Base-by-base conservation (phyloP, 2,888 invertebrate genomes). In the Allacma fusca region DNA sequence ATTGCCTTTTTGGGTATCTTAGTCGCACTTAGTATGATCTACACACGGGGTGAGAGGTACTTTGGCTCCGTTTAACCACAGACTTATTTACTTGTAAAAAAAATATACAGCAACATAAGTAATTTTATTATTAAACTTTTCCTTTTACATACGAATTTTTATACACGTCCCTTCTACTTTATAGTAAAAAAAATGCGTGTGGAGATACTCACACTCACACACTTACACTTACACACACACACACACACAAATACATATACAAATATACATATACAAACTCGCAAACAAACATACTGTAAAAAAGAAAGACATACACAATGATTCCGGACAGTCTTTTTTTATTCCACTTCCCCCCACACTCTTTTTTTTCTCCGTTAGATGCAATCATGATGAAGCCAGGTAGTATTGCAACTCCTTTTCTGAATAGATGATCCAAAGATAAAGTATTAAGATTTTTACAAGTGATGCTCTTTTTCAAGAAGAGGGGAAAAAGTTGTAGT, bases 1-100 rank as follows among this genome's bases (percentile, higher is more conserved):
- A 75, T 81, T 62, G 80, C 82, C 72, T 84, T 84, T 72, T 79
- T 84, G 28, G 84, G 84, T 59, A 82, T 83, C 74, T 81, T 84
- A 74, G 82, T 84, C 75, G 82, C 82, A 57, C 81, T 84, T 50
- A 81, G 81, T 67, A 82, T 84, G 80, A 81, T 84, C 76, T 84
- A 84, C 76, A 84, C 84, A 40, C 81, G 77, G 75, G 84, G 84
- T 76, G 81, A 83, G 74, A 76, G 81, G 40, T 84, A 83, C 71
- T 84, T 84, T 81, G 84, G 84, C 57, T 83, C 84, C 43, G 84
- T 81, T 40, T 83, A 64, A 78, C 65, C 28, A 26, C 13, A 59
- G 19, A 26, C 71, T 50, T 69, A 28, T 21, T 65, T 62, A 23
- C 9, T 64, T 65, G 28, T 28, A 65, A 65, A 69, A 40, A 29